Percentiles rank a stretch among this genome's conserved stretches.
These are phyloP conservation scores for Micronycteris hirsuta DNA, from an alignment of 2,113 vertebrate species.

Conservation along the genomic window DNA sequence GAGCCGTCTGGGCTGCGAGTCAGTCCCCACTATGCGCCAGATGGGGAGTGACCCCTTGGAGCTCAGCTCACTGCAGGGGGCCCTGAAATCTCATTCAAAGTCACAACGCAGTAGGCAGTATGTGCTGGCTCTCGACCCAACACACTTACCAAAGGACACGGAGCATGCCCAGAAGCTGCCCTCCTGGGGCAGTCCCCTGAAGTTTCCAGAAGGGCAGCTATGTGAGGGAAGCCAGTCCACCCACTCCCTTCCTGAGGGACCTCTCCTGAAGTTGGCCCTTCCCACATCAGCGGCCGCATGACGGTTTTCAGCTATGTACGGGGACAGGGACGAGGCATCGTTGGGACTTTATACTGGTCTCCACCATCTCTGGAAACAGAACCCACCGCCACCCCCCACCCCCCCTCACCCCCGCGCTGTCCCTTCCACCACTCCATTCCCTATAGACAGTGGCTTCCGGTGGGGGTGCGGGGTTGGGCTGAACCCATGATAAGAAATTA, in stretches of 20 bases:
- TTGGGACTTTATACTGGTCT: background rate
- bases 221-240: background rate
- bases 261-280: background rate
- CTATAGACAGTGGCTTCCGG: background rate
- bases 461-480: background rate
- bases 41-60: background rate
- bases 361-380: background rate
- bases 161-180: background rate
- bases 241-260: background rate
- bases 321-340: background rate
- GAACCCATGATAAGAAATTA: background rate
- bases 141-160: background rate
- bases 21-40: background rate
- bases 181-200: background rate
- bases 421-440: background rate
- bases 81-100: background rate
- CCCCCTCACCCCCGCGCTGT: rapidly evolving
- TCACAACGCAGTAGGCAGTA: background rate
- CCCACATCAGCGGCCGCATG: background rate
- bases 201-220: background rate
- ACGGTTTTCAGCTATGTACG: background rate
- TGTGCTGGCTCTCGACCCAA: background rate
- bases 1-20: no score
- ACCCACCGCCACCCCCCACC: background rate
- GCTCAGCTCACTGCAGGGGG: background rate